A percentile compares a stretch with the other conserved stretches of the same genome.
Conservation (phyloP, 2,797 vertebrate genomes). For the Gymnothorax javanicus region DNA sequence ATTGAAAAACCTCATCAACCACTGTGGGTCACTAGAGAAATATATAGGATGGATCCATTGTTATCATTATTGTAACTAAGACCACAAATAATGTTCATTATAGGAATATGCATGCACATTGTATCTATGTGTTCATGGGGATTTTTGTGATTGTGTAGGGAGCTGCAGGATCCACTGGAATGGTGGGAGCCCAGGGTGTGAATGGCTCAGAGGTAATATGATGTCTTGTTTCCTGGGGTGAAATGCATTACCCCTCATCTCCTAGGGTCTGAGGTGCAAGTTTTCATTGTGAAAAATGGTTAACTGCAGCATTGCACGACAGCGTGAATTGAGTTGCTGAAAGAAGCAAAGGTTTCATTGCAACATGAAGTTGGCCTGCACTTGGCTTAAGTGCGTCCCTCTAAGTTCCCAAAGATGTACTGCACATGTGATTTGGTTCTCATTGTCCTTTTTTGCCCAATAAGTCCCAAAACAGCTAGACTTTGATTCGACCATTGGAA, state of each 20-base stretch:
- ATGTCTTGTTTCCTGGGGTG: background rate
- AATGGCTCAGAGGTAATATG: slow-evolving; percentile 73
- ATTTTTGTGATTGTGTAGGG: slow-evolving; percentile 62
- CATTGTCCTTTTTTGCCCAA: no score
- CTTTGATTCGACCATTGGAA: no score
- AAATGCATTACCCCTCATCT: background rate
- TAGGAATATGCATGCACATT: background rate
- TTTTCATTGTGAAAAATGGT: background rate
- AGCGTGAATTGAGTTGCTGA: background rate
- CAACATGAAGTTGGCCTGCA: background rate
- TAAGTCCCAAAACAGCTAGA: no score
- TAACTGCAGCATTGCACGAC: background rate
- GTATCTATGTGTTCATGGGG: background rate
- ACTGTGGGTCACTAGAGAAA: background rate
- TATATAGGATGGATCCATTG: background rate
- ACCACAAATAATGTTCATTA: background rate
- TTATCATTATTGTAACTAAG: slow-evolving; percentile 1
- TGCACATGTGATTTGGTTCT: no score
- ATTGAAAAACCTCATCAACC: background rate
- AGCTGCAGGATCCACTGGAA: slow-evolving; percentile 65
- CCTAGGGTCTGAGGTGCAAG: background rate
- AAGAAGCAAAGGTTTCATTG: background rate
- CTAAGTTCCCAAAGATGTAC: no score
- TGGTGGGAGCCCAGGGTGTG: slow-evolving; percentile 64
- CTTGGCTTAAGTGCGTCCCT: no score